Percentiles rank a stretch among this genome's conserved stretches.
Conservation (phyloP, 2,888 invertebrate species). For the Zygogramma bicolorata region DNA sequence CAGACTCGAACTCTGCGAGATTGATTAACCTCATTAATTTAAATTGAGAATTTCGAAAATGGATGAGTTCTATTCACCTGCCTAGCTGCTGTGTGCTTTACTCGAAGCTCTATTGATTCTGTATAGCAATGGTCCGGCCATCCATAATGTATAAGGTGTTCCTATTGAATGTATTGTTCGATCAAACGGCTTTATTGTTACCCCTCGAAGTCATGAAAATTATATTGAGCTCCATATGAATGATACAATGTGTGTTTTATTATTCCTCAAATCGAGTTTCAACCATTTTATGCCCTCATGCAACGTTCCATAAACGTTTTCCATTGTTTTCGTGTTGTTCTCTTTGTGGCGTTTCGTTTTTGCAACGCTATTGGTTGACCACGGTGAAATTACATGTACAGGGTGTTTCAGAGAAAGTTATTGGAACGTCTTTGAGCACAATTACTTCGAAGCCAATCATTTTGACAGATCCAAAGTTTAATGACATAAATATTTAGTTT, state of each 20-base stretch:
- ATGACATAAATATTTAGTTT: too few species aligned
- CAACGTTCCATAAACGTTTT: background rate
- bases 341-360: constrained; percentile 12
- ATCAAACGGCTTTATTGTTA: constrained; percentile 36
- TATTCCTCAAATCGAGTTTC: constrained; percentile 29
- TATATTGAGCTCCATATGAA: constrained; percentile 29
- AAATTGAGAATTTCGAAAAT: constrained; percentile 28
- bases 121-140: constrained; percentile 25
- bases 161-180: constrained; percentile 33
- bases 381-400: background rate
- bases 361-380: background rate
- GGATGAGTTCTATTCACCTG: constrained; percentile 15
- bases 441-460: too few species aligned
- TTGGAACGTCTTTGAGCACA: too few species aligned
- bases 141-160: constrained; percentile 35
- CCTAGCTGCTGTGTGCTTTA: background rate
- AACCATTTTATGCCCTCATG: constrained; percentile 13
- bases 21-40: constrained; percentile 28
- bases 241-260: constrained; percentile 37
- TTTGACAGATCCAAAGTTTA: too few species aligned
- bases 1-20: background rate
- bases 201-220: constrained; percentile 35
- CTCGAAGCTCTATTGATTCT: constrained; percentile 11
- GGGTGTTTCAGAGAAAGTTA: background rate
- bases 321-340: background rate